phyloP scores from a whole-genome alignment of 2,113 vertebrate genomes.

The Phainopepla nitens region DNA sequence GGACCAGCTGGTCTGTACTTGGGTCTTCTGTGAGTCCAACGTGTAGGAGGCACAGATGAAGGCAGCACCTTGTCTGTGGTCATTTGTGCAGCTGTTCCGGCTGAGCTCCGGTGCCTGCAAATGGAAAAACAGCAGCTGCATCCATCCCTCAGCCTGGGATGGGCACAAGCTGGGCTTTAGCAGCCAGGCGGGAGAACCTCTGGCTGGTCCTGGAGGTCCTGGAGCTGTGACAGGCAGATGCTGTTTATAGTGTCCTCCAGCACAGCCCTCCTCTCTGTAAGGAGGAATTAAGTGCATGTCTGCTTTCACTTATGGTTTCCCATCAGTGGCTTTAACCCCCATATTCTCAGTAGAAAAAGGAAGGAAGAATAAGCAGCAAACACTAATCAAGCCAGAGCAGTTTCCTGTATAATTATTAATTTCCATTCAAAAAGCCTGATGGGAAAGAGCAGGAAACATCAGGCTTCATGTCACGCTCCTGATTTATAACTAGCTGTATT shows the following conservation, averaged over 20 bases:
- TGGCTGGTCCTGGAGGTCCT: no score
- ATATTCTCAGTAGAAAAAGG: background rate
- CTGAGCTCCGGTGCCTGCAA: background rate
- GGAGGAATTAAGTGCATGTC: background rate
- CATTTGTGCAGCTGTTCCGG: rapidly evolving
- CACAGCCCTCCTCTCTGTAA: background rate
- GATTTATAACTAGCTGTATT: background rate
- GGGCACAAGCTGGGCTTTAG: background rate
- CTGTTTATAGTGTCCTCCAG: background rate
- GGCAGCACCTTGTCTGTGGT: background rate
- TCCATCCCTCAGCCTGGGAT: background rate
- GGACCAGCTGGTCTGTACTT: background rate
- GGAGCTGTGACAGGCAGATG: background rate
- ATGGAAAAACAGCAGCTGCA: background rate
- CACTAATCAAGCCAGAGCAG: background rate
- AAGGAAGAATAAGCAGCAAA: background rate
- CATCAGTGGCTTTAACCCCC: background rate
- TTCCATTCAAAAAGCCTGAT: background rate
- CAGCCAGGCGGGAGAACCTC: background rate
- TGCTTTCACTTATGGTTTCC: background rate
- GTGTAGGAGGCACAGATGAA: background rate
- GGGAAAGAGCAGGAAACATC: background rate
- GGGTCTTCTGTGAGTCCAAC: background rate
- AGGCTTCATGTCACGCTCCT: background rate
- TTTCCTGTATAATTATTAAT: background rate